phyloP scores from a whole-genome alignment of 1,140 invertebrate species.

The Hyles euphorbiae region DNA sequence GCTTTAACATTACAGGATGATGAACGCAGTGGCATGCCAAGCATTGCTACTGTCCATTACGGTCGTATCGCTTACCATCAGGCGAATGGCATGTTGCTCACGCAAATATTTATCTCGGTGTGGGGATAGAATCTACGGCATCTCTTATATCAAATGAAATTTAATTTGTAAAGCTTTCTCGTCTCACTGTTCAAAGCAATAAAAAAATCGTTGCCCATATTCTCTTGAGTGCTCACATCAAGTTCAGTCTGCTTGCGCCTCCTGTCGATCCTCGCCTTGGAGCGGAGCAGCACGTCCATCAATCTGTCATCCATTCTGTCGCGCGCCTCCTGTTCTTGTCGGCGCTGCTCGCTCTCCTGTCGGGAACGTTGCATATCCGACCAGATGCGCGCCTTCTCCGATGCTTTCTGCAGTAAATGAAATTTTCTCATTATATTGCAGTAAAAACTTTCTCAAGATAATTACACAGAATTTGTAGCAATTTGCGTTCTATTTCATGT shows the following conservation, averaged over 20 bases:
- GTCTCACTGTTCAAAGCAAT: neutral
- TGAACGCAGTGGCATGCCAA: no score
- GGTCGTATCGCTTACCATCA: no score
- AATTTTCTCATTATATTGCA: neutral
- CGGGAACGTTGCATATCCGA: constrained; percentile 40
- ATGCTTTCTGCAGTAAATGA: constrained; percentile 38
- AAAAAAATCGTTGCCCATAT: neutral
- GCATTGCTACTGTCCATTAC: no score
- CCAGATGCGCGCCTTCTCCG: constrained; percentile 45
- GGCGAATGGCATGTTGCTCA: no score
- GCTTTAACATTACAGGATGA: no score
- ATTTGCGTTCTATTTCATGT: no score
- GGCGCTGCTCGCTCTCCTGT: constrained; percentile 23
- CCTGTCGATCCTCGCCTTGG: constrained; percentile 28
- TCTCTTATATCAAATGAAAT: no score
- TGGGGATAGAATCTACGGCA: no score
- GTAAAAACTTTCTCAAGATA: no score
- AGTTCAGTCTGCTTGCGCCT: constrained; percentile 39
- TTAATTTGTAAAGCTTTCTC: no score
- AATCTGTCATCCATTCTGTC: constrained; percentile 45
- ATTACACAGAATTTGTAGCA: no score
- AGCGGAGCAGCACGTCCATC: constrained; percentile 32
- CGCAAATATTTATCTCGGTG: no score
- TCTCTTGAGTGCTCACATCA: constrained; percentile 30
- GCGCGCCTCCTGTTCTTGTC: constrained; percentile 30